Conservation (phyloP, 2,888 invertebrate genomes). For the Agapostemon virescens region DNA sequence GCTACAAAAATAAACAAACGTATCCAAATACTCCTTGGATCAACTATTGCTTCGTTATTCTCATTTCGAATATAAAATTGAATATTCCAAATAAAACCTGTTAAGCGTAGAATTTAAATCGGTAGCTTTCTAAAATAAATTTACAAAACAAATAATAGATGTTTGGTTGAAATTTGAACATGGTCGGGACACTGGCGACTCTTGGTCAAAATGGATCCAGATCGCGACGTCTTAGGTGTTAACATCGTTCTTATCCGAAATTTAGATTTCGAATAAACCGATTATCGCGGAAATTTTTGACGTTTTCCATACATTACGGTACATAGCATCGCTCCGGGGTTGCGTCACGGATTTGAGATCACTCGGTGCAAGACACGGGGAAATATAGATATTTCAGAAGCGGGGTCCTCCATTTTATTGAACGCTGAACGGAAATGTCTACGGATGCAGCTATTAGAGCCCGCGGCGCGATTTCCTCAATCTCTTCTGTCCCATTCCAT, state of each 20-base stretch:
- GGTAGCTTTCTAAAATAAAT: too few species aligned
- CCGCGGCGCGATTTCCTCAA: not conserved
- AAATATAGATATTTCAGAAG: not conserved
- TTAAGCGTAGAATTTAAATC: too few species aligned
- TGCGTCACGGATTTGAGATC: not conserved
- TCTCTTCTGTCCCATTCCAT: not conserved
- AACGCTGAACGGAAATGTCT: not conserved
- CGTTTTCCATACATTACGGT: not conserved
- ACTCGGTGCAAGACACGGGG: not conserved
- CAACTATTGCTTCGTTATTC: too few species aligned
- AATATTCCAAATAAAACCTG: too few species aligned
- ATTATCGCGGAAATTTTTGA: not conserved
- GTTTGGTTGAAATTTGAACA: too few species aligned
- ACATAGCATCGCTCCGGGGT: not conserved
- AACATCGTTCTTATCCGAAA: not conserved
- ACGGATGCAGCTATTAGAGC: slow-evolving; percentile 12
- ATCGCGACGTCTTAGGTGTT: not conserved
- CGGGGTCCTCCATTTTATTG: not conserved
- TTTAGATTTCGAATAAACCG: not conserved
- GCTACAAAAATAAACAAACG: too few species aligned
- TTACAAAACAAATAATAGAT: too few species aligned
- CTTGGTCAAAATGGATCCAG: not conserved
- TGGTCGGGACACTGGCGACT: not conserved
- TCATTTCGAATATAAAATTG: too few species aligned
- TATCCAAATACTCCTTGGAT: too few species aligned